Evolutionary conservation across 37 sponge, comb jelly and placozoan genomes (phyloP).

Genomic region (Tethya wilhelma): DNA sequence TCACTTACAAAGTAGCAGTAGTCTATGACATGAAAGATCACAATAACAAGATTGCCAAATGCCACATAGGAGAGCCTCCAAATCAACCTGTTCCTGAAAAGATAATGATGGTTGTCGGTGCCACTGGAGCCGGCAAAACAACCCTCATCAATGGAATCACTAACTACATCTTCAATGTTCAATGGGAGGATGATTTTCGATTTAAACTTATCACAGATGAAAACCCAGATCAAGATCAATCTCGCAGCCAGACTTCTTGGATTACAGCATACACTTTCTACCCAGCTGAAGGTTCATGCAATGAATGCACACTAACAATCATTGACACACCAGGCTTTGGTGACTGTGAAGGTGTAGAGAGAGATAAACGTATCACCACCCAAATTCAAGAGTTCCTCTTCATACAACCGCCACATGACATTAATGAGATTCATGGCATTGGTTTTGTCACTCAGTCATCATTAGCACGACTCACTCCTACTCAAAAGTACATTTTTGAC

Average conservation of each 20-base stretch:
- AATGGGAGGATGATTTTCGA: conserved; percentile 28
- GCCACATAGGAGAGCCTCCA: neutral
- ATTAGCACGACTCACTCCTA: conserved; percentile 53
- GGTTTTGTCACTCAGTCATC: conserved; percentile 69
- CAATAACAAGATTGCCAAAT: neutral
- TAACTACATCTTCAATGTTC: conserved; percentile 65
- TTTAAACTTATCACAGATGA: conserved; percentile 58
- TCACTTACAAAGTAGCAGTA: neutral
- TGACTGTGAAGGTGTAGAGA: conserved; percentile 46
- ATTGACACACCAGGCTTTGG: conserved; percentile 80
- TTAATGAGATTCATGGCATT: conserved; percentile 65
- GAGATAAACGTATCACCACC: conserved; percentile 34
- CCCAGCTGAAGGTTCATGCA: conserved; percentile 14
- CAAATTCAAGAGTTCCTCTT: conserved; percentile 62
- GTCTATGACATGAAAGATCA: neutral
- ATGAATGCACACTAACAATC: conserved; percentile 48
- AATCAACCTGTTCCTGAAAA: conserved; percentile 36
- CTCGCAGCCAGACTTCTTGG: conserved; percentile 42
- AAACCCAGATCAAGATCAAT: conserved; percentile 1
- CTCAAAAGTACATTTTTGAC: conserved; percentile 69
- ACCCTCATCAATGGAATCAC: conserved; percentile 72
- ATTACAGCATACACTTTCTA: conserved; percentile 65
- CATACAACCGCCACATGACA: conserved; percentile 16
- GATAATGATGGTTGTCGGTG: conserved; percentile 71
- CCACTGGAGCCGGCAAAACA: conserved; percentile 73